phyloP scores from a whole-genome alignment of 30 jellyfish, hydroid and myxozoan genomes.

The Pelagia noctiluca region DNA sequence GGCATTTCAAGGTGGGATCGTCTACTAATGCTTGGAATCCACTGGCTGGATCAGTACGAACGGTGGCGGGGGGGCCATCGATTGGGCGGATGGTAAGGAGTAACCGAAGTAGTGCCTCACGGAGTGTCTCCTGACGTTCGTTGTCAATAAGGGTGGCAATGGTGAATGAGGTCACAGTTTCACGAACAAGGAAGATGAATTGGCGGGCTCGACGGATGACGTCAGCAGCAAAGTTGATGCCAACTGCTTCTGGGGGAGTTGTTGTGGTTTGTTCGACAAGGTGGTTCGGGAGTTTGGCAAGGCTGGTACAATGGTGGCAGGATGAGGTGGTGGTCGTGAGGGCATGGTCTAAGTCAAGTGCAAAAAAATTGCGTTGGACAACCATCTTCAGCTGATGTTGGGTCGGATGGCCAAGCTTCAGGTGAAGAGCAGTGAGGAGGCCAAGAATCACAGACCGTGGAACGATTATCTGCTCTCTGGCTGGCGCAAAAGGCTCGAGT shows the following conservation, averaged over 20 bases:
- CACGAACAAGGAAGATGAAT: conserved; percentile 41
- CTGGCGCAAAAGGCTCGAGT: neutral
- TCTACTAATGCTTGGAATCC: no score
- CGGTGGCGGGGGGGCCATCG: conserved; percentile 49
- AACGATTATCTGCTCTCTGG: conserved; percentile 17
- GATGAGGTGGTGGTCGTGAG: neutral
- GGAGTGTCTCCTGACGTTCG: conserved; percentile 16
- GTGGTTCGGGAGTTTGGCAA: neutral
- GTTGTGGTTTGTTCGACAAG: conserved; percentile 1
- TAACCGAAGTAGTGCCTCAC: no score
- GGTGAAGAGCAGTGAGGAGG: no score
- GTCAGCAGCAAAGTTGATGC: conserved; percentile 59
- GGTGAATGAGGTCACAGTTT: conserved; percentile 28
- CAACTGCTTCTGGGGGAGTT: conserved; percentile 42
- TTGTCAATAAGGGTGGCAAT: neutral
- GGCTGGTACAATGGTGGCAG: conserved; percentile 47
- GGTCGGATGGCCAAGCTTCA: no score
- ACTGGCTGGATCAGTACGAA: conserved; percentile 55
- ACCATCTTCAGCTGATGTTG: no score
- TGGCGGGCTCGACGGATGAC: conserved; percentile 44
- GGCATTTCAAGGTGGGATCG: conserved; percentile 3
- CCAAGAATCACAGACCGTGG: conserved; percentile 50
- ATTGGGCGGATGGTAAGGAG: no score
- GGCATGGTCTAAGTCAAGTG: no score
- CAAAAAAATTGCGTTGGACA: no score